Conservation (phyloP, 2,797 vertebrate species). For the Anniella stebbinsi region DNA sequence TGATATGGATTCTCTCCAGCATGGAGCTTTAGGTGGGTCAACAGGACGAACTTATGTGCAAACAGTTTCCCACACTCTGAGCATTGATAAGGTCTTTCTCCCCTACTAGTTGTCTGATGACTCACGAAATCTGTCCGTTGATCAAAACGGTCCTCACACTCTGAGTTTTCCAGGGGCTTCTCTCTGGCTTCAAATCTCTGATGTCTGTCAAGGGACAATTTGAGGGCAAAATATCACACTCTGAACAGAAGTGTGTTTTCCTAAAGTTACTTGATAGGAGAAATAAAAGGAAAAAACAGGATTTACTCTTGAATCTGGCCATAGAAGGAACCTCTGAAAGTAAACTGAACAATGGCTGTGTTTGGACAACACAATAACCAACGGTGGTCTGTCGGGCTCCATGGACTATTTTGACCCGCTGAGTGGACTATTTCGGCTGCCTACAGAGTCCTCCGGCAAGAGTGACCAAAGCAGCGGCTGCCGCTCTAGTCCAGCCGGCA, state of each 20-base stretch:
- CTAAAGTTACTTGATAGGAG: not conserved
- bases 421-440: too few species aligned
- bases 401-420: too few species aligned
- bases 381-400: too few species aligned
- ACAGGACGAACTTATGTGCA: not conserved
- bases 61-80: not conserved
- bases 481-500: too few species aligned
- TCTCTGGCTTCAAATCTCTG: not conserved
- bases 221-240: not conserved
- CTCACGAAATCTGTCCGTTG: not conserved
- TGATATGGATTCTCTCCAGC: not conserved
- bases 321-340: not conserved
- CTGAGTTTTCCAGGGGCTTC: not conserved
- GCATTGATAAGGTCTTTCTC: not conserved
- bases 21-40: not conserved
- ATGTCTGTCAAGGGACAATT: not conserved
- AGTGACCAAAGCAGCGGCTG: too few species aligned
- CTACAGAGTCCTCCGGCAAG: too few species aligned
- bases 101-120: too few species aligned
- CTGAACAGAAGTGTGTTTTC: not conserved
- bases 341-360: not conserved
- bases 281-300: not conserved
- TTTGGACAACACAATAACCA: too few species aligned
- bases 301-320: not conserved
- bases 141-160: not conserved